Conservation (phyloP, 2,113 vertebrate species). For the Dendrocopos noguchii region DNA sequence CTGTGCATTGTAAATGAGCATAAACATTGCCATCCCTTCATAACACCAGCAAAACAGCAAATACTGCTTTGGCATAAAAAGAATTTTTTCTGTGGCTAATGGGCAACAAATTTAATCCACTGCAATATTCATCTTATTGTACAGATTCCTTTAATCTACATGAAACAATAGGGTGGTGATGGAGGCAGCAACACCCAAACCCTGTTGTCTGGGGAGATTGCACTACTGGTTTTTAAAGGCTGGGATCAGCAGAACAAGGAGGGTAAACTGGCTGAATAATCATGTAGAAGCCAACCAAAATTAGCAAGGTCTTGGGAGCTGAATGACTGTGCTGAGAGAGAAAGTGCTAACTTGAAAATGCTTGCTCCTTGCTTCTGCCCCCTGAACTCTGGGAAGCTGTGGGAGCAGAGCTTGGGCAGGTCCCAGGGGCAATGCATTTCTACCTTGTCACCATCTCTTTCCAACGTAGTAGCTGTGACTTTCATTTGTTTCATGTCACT, state of each 20-base stretch:
- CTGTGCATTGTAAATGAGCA: conserved; percentile 51
- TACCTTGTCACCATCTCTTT: background rate
- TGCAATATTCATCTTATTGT: background rate
- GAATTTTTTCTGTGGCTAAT: background rate
- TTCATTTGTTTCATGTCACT: conserved; percentile 6
- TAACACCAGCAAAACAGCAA: background rate
- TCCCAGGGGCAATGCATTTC: background rate
- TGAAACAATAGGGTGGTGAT: background rate
- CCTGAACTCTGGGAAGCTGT: background rate
- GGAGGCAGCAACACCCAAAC: background rate
- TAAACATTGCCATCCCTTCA: conserved; percentile 22
- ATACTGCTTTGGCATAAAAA: background rate
- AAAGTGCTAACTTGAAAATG: background rate
- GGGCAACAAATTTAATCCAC: background rate
- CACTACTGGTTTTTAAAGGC: background rate
- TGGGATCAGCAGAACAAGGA: background rate
- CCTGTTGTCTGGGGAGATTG: background rate
- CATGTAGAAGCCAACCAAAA: background rate
- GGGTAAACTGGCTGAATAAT: background rate
- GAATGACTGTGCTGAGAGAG: background rate
- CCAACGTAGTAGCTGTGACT: background rate
- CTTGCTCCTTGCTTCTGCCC: background rate
- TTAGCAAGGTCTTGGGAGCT: background rate
- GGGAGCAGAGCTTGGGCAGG: background rate
- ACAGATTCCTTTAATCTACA: background rate